phyloP scores from a whole-genome alignment of 1,140 invertebrate species.

The Halyomorpha halys region DNA sequence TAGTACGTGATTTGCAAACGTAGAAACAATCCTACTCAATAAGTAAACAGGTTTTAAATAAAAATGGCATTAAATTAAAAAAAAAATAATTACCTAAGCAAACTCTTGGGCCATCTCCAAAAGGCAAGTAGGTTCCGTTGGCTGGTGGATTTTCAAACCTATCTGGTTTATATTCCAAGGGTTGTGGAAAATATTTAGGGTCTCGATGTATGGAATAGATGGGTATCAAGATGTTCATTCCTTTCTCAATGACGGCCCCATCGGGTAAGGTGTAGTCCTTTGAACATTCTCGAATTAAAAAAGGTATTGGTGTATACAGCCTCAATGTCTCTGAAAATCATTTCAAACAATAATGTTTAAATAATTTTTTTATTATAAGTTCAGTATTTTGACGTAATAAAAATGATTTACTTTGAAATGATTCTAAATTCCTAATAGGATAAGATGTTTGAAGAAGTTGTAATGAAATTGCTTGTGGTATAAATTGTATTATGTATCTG shows the following conservation, averaged over 20 bases:
- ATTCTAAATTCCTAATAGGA: no score
- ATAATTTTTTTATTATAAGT: no score
- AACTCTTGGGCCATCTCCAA: constrained; percentile 62
- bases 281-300: constrained; percentile 39
- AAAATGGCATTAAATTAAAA: no score
- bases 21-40: no score
- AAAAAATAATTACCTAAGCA: constrained; percentile 45
- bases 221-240: constrained; percentile 33
- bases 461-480: no score
- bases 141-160: constrained; percentile 33
- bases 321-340: constrained; percentile 40
- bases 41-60: no score
- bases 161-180: constrained; percentile 35
- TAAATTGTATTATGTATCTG: no score
- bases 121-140: constrained; percentile 51
- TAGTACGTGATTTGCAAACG: no score
- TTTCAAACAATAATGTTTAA: no score
- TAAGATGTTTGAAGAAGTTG: no score
- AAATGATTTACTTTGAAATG: no score
- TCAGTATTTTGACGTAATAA: no score
- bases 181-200: constrained; percentile 33
- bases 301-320: constrained; percentile 39
- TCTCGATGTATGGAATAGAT: constrained; percentile 36
- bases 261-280: constrained; percentile 34
- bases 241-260: constrained; percentile 28